phyloP scores from a whole-genome alignment of 2,113 vertebrate genomes.

The Aleadryas rufinucha region DNA sequence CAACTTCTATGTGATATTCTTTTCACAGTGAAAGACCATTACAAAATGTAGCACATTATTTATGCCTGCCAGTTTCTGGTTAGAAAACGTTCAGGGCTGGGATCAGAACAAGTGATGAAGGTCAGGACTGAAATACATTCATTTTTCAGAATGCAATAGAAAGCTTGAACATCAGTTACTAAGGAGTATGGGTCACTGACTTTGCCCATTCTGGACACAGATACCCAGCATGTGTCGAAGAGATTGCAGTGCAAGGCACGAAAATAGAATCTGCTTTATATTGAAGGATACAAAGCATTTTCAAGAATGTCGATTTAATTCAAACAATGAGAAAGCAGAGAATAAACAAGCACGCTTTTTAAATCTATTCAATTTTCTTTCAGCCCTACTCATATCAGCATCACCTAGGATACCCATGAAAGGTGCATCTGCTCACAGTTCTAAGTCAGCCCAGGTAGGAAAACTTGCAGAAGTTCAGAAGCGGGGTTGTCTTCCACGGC shows the following conservation, averaged over 20 bases:
- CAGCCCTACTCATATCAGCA: background rate
- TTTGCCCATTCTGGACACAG: background rate
- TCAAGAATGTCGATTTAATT: background rate
- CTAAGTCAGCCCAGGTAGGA: background rate
- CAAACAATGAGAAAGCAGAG: background rate
- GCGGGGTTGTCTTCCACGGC: background rate
- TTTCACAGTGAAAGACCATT: background rate
- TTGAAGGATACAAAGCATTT: background rate
- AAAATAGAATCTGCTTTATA: background rate
- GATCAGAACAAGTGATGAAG: background rate
- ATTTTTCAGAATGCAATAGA: background rate
- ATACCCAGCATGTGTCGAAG: background rate
- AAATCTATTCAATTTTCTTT: background rate
- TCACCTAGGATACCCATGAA: slow-evolving; percentile 13
- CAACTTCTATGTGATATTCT: background rate
- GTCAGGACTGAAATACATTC: slow-evolving; percentile 4
- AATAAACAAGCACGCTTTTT: background rate
- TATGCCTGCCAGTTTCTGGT: background rate
- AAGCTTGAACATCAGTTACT: slow-evolving; percentile 15
- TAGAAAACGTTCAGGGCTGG: background rate
- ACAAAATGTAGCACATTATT: slow-evolving; percentile 16
- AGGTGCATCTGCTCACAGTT: background rate
- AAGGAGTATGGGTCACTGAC: background rate
- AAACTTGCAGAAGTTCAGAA: background rate
- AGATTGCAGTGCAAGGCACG: background rate